Evolutionary conservation across 37 sponge, comb jelly and placozoan species (phyloP).

Genomic region (Bolinopsis microptera): DNA sequence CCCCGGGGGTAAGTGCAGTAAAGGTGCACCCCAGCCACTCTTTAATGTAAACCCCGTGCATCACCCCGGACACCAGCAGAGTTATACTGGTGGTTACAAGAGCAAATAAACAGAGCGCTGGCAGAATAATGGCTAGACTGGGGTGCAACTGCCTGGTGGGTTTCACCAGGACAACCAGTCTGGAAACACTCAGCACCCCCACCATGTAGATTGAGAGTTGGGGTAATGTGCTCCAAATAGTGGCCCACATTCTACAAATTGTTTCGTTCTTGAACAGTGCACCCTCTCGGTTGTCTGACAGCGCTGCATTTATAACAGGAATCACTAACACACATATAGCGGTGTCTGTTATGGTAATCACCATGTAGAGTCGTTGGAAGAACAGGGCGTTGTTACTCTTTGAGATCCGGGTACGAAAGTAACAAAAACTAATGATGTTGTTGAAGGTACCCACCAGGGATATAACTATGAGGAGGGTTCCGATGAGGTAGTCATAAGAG

Average conservation of each 20-base stretch:
- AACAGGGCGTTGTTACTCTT: not conserved
- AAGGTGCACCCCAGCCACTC: constrained; percentile 32
- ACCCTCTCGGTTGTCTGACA: not conserved
- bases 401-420: not conserved
- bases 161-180: constrained; percentile 5
- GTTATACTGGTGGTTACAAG: not conserved
- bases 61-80: not conserved
- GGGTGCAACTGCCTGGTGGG: not conserved
- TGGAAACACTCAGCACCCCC: not conserved
- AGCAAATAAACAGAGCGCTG: not conserved
- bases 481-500: not conserved
- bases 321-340: not conserved
- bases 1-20: not conserved
- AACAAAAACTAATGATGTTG: not conserved
- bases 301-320: constrained; percentile 3
- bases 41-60: not conserved
- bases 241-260: not conserved
- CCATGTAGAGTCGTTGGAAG: constrained; percentile 44
- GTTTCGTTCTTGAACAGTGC: not conserved
- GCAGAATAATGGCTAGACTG: not conserved
- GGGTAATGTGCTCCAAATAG: not conserved
- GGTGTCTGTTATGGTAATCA: not conserved
- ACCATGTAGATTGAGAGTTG: constrained; percentile 37
- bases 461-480: not conserved
- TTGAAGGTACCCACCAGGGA: not conserved